Evolutionary conservation across 92 coral and sea anemone genomes (phyloP), one percentile per base, ranked within the genome.

Genomic region (Heteractis magnifica): DNA sequence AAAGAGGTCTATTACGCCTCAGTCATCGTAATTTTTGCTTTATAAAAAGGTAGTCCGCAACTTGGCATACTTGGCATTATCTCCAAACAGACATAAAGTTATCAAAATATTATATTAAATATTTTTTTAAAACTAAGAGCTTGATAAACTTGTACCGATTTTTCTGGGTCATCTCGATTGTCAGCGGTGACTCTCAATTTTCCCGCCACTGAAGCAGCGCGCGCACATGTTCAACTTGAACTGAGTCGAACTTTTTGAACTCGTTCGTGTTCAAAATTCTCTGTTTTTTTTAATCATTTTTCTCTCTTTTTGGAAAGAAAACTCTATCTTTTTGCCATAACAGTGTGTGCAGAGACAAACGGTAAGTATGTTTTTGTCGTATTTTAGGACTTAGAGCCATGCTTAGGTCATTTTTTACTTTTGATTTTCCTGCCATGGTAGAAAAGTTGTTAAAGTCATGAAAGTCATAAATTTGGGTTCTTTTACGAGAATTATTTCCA

Each of bases 141-240:
- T 34, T 34, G 1, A 34, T 34, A 34, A 34, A 34, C 2, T 2
- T 34, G 44, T 34, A 34, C 44, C 44, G 44, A 34, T 34, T 34
- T 34, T 34, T 34, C 44, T 34, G 44, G 44, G 44, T 34, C 8
- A 65, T 8, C 8, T 65, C 64, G 58, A 12, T 53, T 53, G 58
- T 9, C 79, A 75, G 79, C 79, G 79, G 79, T 75, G 44, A 44
- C 6, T 19, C 76, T 9, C 19, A 20, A 76, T 76, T 76, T 76
- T 76, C 56, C 79, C 79, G 79, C 79, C 79, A 52, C 52, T 52
- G 49, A 50, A 34, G 60, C 60, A 62, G 79, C 79, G 60, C 79
- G 79, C 79, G 56, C 52, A 34, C 5, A 44, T 53, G n/a, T 50
- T 55, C 21, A 26, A 68, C 44, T 34, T 34, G 44, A 68, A 20